Evolutionary conservation across 2,797 vertebrate species (phyloP), one percentile per base, ranked within the genome.

Genomic region (Crenichthys baileyi): DNA sequence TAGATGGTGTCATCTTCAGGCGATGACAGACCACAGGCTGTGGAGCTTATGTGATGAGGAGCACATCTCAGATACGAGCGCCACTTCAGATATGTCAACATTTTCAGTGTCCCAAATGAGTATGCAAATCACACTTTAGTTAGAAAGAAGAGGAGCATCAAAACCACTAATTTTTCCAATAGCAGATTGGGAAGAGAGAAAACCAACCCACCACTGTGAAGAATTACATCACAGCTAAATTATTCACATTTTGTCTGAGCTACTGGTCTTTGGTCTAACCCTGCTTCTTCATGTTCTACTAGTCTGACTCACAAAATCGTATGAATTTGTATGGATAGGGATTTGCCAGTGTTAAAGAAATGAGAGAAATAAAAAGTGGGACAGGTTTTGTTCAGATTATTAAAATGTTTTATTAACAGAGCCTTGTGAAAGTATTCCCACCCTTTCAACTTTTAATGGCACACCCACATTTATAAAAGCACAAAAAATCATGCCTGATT

Each of bases 21-120:
- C 75, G 91, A 92, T 90, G 93, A 94, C 89, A 93, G 85, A 79
- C 90, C 92, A 82, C 87, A 83, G 74, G 65, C 80, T 74, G 75
- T 81, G 79, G 77, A 85, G 75, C 68, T 67, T 76, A 72, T 78
- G 76, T 72, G 84, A 80, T 51, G 31, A 76, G 82, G 50, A 71
- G 22, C 73, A 31, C 15, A 53, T 58, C 56, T 84, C 53, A 12
- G 77, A 77, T 82, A 44, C 18, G 55, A 80, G 73, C 81, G 6
- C 50, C 73, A 76, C 63, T 74, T 24, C 24, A 24, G 26, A 70
- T 58, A 11, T 80, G 70, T 51, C 73, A 72, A 78, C 70, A 18
- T 48, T 55, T 60, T 72, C 55, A 50, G 36, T 41, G 56, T 77
- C 65, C 73, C 74, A 75, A 71, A 75, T 77, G 79, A 86, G 16